phyloP scores from a whole-genome alignment of 2,888 invertebrate species.

The Serripes groenlandicus region DNA sequence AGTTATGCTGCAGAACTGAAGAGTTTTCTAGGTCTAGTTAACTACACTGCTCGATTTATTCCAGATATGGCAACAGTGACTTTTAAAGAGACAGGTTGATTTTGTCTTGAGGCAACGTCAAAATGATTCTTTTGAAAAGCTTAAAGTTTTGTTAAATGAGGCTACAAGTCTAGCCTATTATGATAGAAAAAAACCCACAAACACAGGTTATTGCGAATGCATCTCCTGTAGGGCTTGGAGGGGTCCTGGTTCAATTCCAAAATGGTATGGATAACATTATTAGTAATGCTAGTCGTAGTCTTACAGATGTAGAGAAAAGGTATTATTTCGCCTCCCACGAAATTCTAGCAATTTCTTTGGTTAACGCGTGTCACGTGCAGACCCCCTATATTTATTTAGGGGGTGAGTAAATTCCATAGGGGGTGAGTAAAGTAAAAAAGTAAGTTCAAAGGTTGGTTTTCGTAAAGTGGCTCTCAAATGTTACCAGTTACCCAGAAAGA shows the following conservation, averaged over 20 bases:
- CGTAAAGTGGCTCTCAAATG: no score
- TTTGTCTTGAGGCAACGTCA: slow-evolving; percentile 35
- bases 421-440: no score
- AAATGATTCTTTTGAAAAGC: slow-evolving; percentile 20
- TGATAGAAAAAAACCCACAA: background rate
- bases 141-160: slow-evolving; percentile 36
- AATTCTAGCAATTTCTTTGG: no score
- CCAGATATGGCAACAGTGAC: slow-evolving; percentile 56
- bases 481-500: no score
- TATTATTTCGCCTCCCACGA: no score
- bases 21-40: slow-evolving; percentile 48
- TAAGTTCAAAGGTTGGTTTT: no score
- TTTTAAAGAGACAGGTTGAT: slow-evolving; percentile 28
- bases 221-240: slow-evolving; percentile 46
- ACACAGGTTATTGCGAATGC: slow-evolving; percentile 47
- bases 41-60: slow-evolving; percentile 50
- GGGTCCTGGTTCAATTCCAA: slow-evolving; percentile 44
- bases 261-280: slow-evolving; percentile 46
- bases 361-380: no score
- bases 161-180: slow-evolving; percentile 15
- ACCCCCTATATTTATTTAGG: no score
- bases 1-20: slow-evolving; percentile 38
- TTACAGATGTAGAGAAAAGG: slow-evolving; percentile 44
- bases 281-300: slow-evolving; percentile 49
- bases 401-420: no score